Conservation (phyloP, 2,113 vertebrate species). For the Chaetura pelagica region DNA sequence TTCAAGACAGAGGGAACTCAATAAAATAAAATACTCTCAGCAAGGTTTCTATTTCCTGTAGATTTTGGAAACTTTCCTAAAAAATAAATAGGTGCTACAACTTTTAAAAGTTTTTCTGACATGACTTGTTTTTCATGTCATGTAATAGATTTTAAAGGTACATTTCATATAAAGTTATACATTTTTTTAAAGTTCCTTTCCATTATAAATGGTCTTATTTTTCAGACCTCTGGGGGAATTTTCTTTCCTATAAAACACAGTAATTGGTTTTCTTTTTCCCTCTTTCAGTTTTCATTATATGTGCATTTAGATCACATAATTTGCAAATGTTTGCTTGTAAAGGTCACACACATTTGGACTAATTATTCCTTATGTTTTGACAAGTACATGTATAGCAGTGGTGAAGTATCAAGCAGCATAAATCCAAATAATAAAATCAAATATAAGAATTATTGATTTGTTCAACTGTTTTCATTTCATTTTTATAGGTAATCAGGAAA, state of each 20-base stretch:
- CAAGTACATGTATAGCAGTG: constrained; percentile 4
- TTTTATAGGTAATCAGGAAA: background rate
- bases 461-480: constrained; percentile 5
- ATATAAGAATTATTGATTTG: constrained; percentile 21
- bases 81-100: constrained; percentile 75
- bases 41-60: constrained; percentile 71
- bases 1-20: constrained; percentile 73
- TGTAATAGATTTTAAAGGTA: constrained; percentile 64
- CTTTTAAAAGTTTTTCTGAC: constrained; percentile 71
- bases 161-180: constrained; percentile 43
- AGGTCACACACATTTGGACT: constrained; percentile 50
- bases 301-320: constrained; percentile 23
- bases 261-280: constrained; percentile 48
- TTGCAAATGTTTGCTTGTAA: constrained; percentile 56
- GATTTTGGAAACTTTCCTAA: constrained; percentile 79
- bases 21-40: constrained; percentile 72
- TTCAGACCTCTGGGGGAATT: constrained; percentile 42
- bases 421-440: constrained; percentile 46
- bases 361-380: constrained; percentile 73
- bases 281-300: background rate
- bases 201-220: constrained; percentile 58
- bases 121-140: constrained; percentile 70
- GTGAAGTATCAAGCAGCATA: constrained; percentile 31
- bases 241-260: constrained; percentile 51
- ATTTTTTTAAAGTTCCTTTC: constrained; percentile 34